A percentile compares a stretch with the other conserved stretches of the same genome.
These are phyloP conservation scores for Galbula dea DNA, from an alignment of 2,113 vertebrate genomes.

Conservation along the genomic window DNA sequence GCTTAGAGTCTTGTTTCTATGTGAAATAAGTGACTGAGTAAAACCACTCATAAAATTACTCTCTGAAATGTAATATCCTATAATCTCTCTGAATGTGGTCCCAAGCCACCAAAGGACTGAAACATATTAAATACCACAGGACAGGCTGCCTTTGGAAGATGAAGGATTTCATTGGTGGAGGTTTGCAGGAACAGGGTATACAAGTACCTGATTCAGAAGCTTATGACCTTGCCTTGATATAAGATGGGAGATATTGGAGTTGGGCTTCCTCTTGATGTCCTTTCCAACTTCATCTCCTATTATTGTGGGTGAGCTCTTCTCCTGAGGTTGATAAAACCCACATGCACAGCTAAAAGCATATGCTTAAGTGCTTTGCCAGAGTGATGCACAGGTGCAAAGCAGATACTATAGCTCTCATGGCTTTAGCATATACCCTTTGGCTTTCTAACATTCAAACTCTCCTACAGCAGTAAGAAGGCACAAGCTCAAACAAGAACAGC, in stretches of 20 bases:
- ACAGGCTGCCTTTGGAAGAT: neutral
- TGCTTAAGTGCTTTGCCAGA: neutral
- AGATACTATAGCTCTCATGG: neutral
- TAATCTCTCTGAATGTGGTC: neutral
- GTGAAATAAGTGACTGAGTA: neutral
- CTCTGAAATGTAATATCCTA: neutral
- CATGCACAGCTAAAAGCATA: neutral
- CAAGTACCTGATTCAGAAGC: neutral
- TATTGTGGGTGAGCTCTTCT: neutral
- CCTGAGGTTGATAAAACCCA: neutral
- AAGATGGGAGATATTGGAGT: neutral
- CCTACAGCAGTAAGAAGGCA: neutral
- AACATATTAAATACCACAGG: neutral
- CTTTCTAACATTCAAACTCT: neutral
- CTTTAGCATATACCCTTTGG: neutral
- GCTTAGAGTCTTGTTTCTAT: neutral
- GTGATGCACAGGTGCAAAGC: neutral
- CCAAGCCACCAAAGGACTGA: neutral
- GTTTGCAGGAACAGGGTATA: neutral
- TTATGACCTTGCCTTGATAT: neutral
- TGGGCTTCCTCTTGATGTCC: neutral
- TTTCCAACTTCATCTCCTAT: neutral
- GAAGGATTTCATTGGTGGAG: neutral
- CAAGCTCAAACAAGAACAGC: neutral
- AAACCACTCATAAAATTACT: neutral